Conservation (phyloP, 2,113 vertebrate genomes). For the Elachura formosa region DNA sequence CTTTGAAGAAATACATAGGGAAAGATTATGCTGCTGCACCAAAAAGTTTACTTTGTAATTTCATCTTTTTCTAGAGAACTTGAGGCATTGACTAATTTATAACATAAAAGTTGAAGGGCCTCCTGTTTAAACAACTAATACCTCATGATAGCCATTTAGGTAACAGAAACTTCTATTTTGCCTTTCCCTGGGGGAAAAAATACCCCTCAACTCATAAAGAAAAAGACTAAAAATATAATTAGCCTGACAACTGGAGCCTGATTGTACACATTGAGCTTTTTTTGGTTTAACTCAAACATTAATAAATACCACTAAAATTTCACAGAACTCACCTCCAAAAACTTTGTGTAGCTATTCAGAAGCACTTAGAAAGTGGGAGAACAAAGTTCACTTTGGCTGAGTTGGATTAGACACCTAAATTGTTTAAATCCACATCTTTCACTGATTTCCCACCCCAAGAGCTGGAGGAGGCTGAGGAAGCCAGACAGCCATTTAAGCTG, state of each 20-base stretch:
- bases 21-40: not conserved
- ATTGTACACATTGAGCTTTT: not conserved
- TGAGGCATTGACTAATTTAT: not conserved
- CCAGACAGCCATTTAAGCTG: not conserved
- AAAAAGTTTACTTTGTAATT: not conserved
- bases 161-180: not conserved
- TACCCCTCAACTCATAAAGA: not conserved
- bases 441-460: not conserved
- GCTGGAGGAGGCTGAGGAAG: not conserved
- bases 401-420: not conserved
- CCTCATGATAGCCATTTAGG: not conserved
- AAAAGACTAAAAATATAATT: not conserved
- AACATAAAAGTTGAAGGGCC: not conserved
- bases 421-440: not conserved
- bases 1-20: not conserved
- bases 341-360: not conserved
- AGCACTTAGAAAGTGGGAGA: not conserved
- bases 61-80: not conserved
- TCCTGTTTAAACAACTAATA: not conserved
- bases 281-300: not conserved
- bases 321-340: not conserved
- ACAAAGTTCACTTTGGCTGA: not conserved
- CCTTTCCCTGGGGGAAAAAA: not conserved
- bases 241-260: not conserved
- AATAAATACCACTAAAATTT: not conserved